Conservation (phyloP, 2,113 vertebrate species). For the Cinclus mexicanus region DNA sequence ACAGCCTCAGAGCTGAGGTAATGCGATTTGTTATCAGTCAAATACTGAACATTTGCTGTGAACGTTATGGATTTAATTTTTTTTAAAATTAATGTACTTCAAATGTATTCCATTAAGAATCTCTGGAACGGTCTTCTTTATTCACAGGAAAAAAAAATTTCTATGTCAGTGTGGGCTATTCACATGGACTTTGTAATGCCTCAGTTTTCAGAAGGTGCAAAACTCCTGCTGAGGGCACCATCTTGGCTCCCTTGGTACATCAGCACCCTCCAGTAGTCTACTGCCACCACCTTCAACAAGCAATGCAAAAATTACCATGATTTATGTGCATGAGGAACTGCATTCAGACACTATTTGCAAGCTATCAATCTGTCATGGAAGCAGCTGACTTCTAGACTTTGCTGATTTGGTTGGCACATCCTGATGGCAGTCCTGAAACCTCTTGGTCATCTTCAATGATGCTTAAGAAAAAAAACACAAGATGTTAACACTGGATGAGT, state of each 20-base stretch:
- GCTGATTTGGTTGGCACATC: background rate
- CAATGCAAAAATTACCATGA: background rate
- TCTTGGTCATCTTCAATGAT: background rate
- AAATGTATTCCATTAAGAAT: background rate
- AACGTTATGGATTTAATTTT: background rate
- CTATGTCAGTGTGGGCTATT: background rate
- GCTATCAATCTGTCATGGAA: background rate
- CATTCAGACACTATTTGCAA: background rate
- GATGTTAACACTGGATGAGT: background rate
- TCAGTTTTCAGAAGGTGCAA: background rate
- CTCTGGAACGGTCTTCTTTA: background rate
- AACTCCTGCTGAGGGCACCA: background rate
- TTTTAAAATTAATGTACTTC: background rate
- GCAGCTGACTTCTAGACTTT: background rate
- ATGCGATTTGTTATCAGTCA: background rate
- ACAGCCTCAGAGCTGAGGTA: background rate
- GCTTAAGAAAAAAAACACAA: background rate
- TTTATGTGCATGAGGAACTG: background rate
- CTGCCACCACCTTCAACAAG: background rate
- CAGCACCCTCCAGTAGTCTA: background rate
- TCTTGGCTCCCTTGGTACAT: background rate
- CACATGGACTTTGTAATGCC: background rate
- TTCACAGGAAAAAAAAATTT: background rate
- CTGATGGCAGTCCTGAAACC: background rate
- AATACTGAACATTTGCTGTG: background rate